Evolutionary conservation across 2,113 vertebrate species (phyloP), one percentile per base, ranked within the genome.

Genomic region (Pantherophis guttatus): DNA sequence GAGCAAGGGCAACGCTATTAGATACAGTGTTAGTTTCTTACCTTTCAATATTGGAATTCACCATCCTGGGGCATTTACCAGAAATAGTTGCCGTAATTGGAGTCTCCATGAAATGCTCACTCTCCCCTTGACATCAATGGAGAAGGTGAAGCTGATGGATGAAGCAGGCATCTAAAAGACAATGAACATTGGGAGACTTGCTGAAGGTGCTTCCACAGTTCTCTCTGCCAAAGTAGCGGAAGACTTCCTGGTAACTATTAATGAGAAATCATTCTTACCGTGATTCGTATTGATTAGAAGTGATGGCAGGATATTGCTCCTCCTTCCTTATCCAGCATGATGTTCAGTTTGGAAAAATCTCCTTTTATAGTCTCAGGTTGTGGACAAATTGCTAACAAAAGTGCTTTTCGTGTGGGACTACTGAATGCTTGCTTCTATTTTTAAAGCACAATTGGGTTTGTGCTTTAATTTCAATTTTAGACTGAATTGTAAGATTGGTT

Each of bases 271-370:
- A 94, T 90, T 21, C 93, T 95, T 94, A 90, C 86, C 89, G n/a
- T 94, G 93, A 88, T 90, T 62, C 59, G 95, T 90, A 94, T 91
- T 96, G 90, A 92, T 89, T 90, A 89, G 94, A 94, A 55, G 87
- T 44, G 94, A 75, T 10, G 8, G 48, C 21, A 88, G 59, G 13
- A 11, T 70, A 8, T 88, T 13, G n/a, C 58, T 50, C 17, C 70
- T 81, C 33, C 33, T 81, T 81, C 33, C 33, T 81, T 21, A 44
- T 19, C 33, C 17, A 81, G 75, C 75, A 44, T 81, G 75, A 21
- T 39, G 7, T 39, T 81, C 33, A 21, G 33, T 81, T 81, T 81
- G 17, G 24, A 59, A 75, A 88, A 75, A 88, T 23, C 33, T 81
- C 23, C 11, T 87, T 86, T 86, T 87, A 26, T 87, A 26, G 21